A percentile compares a stretch with the other conserved stretches of the same genome.
Evolutionary conservation across 2,888 invertebrate genomes (phyloP).

Genomic region (Eugnorisma glareosa): DNA sequence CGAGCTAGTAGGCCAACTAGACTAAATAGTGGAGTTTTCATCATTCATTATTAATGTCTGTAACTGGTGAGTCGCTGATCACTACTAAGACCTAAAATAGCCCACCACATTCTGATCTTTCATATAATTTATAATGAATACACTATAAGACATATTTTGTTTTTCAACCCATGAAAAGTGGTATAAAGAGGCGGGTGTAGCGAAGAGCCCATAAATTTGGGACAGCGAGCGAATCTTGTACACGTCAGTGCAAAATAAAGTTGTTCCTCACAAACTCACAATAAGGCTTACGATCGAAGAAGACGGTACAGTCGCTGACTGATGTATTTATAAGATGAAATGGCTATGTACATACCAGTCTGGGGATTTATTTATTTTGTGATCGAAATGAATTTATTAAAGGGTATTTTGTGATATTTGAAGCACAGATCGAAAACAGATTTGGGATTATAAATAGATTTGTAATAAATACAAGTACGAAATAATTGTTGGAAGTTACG

Average conservation of each 20-base stretch:
- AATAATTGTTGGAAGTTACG: neutral
- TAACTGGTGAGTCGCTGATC: neutral
- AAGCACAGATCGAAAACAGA: neutral
- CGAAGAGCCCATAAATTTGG: slow-evolving; percentile 67
- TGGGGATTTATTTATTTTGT: slow-evolving; percentile 44
- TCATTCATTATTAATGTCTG: neutral
- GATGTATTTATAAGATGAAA: slow-evolving; percentile 58
- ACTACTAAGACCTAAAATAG: neutral
- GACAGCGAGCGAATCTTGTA: slow-evolving; percentile 79
- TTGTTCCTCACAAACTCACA: slow-evolving; percentile 73
- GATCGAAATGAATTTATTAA: slow-evolving; percentile 26
- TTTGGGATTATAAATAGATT: slow-evolving; percentile 13
- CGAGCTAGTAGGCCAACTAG: neutral
- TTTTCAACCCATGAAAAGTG: slow-evolving; percentile 55
- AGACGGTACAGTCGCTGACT: slow-evolving; percentile 54
- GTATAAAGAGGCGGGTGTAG: slow-evolving; percentile 46
- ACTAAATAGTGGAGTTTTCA: neutral
- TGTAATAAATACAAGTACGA: neutral
- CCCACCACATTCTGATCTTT: neutral
- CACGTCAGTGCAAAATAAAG: slow-evolving; percentile 84
- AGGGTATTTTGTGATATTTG: slow-evolving; percentile 2
- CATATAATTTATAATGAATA: slow-evolving; percentile 46
- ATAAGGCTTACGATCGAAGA: slow-evolving; percentile 73
- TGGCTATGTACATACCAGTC: slow-evolving; percentile 28
- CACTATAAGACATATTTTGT: slow-evolving; percentile 39